Evolutionary conservation across 2,888 invertebrate genomes (phyloP).

Genomic region (Coleophora flavipennella): DNA sequence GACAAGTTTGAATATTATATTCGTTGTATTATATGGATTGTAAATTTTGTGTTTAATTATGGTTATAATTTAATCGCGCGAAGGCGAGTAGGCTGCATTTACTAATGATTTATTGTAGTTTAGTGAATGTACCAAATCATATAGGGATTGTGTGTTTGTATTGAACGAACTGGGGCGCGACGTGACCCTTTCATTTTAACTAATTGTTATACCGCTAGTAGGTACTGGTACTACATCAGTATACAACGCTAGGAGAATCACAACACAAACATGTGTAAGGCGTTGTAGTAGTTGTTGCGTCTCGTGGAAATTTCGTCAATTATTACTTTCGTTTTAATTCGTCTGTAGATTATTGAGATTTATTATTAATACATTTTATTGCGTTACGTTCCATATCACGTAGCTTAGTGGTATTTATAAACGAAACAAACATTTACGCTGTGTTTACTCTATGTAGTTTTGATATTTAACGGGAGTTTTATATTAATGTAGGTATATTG

Average conservation of each 20-base stretch:
- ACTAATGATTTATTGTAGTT: constrained; percentile 68
- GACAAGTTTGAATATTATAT: background rate
- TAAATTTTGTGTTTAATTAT: constrained; percentile 50
- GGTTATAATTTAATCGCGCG: constrained; percentile 33
- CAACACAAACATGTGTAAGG: constrained; percentile 6
- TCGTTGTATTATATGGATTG: constrained; percentile 52
- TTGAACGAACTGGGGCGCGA: no score
- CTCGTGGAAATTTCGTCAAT: constrained; percentile 62
- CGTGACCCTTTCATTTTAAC: no score
- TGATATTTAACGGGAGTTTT: constrained; percentile 44
- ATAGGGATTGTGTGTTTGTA: constrained; percentile 10
- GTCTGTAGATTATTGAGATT: constrained; percentile 35
- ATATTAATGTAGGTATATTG: constrained; percentile 41
- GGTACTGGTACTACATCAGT: no score
- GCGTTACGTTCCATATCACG: constrained; percentile 54
- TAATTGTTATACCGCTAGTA: no score
- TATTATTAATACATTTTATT: constrained; percentile 14
- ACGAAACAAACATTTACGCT: constrained; percentile 39
- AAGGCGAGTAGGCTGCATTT: constrained; percentile 65
- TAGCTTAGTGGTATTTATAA: constrained; percentile 28
- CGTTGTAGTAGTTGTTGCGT: constrained; percentile 37
- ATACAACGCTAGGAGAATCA: no score
- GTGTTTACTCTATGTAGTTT: constrained; percentile 44
- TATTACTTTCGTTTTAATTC: constrained; percentile 36
- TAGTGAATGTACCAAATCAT: constrained; percentile 29